Conservation (phyloP, 1,140 invertebrate genomes). For the Neelides sp. region DNA sequence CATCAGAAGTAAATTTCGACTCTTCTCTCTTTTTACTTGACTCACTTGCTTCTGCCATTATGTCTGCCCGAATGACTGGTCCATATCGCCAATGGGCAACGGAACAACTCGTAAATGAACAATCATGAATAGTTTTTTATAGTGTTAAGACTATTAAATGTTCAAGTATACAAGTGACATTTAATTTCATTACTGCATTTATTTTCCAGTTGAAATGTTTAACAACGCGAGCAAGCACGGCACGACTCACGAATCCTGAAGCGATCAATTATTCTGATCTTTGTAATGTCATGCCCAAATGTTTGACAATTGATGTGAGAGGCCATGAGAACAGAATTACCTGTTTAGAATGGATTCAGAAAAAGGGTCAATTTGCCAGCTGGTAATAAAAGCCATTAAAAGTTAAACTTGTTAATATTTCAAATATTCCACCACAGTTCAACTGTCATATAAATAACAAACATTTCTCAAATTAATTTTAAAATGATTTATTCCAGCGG, state of each 20-base stretch:
- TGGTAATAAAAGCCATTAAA: constrained; percentile 32
- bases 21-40: constrained; percentile 45
- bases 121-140: constrained; percentile 10
- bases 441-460: background rate
- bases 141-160: background rate
- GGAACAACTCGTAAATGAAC: constrained; percentile 41
- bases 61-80: constrained; percentile 41
- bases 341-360: constrained; percentile 37
- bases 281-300: constrained; percentile 37
- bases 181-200: background rate
- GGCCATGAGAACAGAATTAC: constrained; percentile 45
- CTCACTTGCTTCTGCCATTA: constrained; percentile 48
- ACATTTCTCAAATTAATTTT: background rate
- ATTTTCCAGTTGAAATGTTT: constrained; percentile 29
- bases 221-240: constrained; percentile 28
- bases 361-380: constrained; percentile 41
- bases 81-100: constrained; percentile 48
- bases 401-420: constrained; percentile 1
- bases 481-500: constrained; percentile 37
- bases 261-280: constrained; percentile 40
- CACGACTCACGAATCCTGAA: constrained; percentile 32
- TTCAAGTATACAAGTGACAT: background rate
- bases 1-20: constrained; percentile 31
- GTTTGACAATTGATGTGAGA: constrained; percentile 38
- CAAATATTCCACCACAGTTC: background rate